phyloP scores from a whole-genome alignment of 2,113 vertebrate species.

The Desmodus rotundus region DNA sequence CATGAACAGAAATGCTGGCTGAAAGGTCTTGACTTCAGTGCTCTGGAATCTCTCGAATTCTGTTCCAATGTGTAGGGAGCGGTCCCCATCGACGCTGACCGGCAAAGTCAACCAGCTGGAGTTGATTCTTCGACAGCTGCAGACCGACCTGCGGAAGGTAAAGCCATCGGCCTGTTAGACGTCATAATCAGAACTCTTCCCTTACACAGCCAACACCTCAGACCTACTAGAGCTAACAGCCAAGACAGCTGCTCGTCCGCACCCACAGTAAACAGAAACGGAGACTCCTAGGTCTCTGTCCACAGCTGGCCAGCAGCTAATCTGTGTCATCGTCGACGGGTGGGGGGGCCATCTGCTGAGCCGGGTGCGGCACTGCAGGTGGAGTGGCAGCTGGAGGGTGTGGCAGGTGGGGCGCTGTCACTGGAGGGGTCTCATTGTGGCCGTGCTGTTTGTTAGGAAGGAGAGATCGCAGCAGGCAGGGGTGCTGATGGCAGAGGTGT shows the following conservation, averaged over 20 bases:
- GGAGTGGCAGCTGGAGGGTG: too few species aligned
- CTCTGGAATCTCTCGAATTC: background rate
- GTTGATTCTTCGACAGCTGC: slow-evolving; percentile 93
- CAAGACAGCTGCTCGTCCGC: background rate
- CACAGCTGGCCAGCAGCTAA: background rate
- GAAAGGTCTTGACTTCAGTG: rapidly evolving
- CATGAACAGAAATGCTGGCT: background rate
- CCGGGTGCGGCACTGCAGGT: too few species aligned
- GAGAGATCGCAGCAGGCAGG: background rate
- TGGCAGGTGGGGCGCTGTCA: too few species aligned
- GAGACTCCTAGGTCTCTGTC: background rate
- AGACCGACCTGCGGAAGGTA: slow-evolving; percentile 95
- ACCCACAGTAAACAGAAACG: background rate
- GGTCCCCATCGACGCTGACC: slow-evolving; percentile 89
- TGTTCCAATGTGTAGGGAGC: slow-evolving; percentile 75
- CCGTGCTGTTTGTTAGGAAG: background rate
- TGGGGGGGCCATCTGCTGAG: too few species aligned
- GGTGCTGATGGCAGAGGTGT: background rate
- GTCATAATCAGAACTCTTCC: rapidly evolving
- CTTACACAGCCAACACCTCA: background rate
- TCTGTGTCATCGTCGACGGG: background rate
- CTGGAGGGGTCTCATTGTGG: too few species aligned
- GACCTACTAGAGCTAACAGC: too few species aligned
- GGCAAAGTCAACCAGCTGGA: slow-evolving; percentile 98
- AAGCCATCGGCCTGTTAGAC: background rate